phyloP scores from a whole-genome alignment of 2,797 vertebrate species.

The Tapera naevia region DNA sequence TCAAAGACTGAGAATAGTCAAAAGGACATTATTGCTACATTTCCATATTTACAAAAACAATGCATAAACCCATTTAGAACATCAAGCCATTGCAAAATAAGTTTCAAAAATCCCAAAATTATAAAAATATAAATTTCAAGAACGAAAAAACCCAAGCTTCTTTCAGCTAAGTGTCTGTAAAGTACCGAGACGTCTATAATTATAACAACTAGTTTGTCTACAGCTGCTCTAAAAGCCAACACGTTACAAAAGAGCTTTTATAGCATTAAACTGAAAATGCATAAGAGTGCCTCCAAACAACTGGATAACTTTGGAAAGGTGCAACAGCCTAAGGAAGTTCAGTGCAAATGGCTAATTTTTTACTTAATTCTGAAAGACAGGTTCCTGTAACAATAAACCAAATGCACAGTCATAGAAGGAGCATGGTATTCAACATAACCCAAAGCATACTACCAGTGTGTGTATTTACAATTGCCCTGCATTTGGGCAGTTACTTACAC shows the following conservation, averaged over 20 bases:
- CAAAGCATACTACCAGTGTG: conserved; percentile 23
- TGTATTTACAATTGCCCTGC: conserved; percentile 42
- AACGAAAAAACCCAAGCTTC: conserved; percentile 71
- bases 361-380: conserved; percentile 13
- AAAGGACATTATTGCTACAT: conserved; percentile 84
- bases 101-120: conserved; percentile 72
- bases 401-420: conserved; percentile 29
- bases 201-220: conserved; percentile 61
- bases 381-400: conserved; percentile 36
- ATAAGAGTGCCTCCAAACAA: conserved; percentile 66
- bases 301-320: conserved; percentile 76
- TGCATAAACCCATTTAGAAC: conserved; percentile 76
- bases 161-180: conserved; percentile 75
- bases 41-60: conserved; percentile 82
- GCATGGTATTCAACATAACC: background rate
- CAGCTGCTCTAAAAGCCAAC: conserved; percentile 63
- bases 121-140: conserved; percentile 86
- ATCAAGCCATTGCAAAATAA: conserved; percentile 77
- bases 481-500: conserved; percentile 15
- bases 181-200: conserved; percentile 78
- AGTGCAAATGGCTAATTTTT: conserved; percentile 74
- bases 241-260: conserved; percentile 51
- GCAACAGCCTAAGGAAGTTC: conserved; percentile 71
- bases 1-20: conserved; percentile 75
- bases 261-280: conserved; percentile 59